phyloP scores from a whole-genome alignment of 2,797 vertebrate species.

The Melanotaenia trifasciata region DNA sequence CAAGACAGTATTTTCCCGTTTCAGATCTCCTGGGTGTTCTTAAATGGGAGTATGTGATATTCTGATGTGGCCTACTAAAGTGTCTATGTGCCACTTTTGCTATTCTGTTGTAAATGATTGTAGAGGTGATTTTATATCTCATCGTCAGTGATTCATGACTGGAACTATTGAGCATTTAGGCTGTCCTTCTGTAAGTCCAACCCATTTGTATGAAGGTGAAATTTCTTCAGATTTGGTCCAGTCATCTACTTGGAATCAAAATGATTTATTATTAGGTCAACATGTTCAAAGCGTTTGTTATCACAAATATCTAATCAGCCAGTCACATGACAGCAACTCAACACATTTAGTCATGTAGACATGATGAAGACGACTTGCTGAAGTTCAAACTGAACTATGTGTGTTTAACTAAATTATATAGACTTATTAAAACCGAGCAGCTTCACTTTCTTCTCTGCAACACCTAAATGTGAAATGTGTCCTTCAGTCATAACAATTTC shows the following conservation, averaged over 20 bases:
- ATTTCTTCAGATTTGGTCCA: neutral
- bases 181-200: neutral
- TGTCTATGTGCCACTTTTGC: slow-evolving; percentile 36
- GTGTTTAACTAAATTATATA: too few relatives aligned
- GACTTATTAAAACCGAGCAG: too few relatives aligned
- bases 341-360: too few relatives aligned
- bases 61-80: slow-evolving; percentile 39
- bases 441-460: too few relatives aligned
- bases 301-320: too few relatives aligned
- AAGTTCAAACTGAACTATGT: too few relatives aligned
- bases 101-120: neutral
- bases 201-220: neutral
- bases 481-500: neutral
- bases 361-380: too few relatives aligned
- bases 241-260: neutral
- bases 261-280: neutral
- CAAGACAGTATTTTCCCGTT: slow-evolving; percentile 39
- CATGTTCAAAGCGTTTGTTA: too few relatives aligned
- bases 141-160: neutral
- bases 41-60: slow-evolving; percentile 46
- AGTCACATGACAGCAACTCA: too few relatives aligned
- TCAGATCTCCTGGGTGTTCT: slow-evolving; percentile 46
- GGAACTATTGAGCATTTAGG: neutral
- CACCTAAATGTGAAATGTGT: too few relatives aligned
- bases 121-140: neutral